Conservation (phyloP, 2,888 invertebrate genomes). For the Cephus rjabovi region DNA sequence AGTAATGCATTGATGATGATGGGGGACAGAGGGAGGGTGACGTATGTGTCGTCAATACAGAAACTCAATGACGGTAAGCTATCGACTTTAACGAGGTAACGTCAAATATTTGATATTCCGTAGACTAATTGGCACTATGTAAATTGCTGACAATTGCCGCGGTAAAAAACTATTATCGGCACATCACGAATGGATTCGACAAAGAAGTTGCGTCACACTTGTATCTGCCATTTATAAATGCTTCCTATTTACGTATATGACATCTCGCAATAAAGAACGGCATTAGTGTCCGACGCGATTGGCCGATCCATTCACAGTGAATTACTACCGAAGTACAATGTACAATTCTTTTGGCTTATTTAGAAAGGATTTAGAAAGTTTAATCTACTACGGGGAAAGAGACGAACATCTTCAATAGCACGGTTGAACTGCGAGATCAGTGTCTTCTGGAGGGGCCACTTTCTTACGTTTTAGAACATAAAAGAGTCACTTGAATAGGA, state of each 20-base stretch:
- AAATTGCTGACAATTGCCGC: constrained; percentile 24
- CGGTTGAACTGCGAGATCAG: too few relatives aligned
- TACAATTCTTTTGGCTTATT: constrained; percentile 22
- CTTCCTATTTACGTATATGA: background rate
- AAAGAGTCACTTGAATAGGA: too few relatives aligned
- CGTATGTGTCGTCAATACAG: too few relatives aligned
- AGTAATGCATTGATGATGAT: too few relatives aligned
- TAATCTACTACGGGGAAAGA: constrained; percentile 40
- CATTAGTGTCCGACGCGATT: too few relatives aligned
- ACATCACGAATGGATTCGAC: constrained; percentile 30
- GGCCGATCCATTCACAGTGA: too few relatives aligned
- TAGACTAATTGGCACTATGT: constrained; percentile 19
- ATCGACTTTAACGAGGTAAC: constrained; percentile 20
- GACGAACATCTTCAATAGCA: background rate
- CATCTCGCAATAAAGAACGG: too few relatives aligned
- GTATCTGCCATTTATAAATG: background rate
- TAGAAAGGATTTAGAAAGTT: constrained; percentile 53
- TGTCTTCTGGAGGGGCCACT: too few relatives aligned
- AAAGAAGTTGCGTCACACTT: constrained; percentile 30
- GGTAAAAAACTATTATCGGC: constrained; percentile 29
- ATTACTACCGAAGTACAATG: too few relatives aligned
- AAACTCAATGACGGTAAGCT: too few relatives aligned
- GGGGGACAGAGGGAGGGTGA: too few relatives aligned
- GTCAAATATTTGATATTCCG: constrained; percentile 27
- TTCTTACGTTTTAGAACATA: too few relatives aligned